Evolutionary conservation across 2,888 invertebrate genomes (phyloP).

Genomic region (Chalcis sispes): DNA sequence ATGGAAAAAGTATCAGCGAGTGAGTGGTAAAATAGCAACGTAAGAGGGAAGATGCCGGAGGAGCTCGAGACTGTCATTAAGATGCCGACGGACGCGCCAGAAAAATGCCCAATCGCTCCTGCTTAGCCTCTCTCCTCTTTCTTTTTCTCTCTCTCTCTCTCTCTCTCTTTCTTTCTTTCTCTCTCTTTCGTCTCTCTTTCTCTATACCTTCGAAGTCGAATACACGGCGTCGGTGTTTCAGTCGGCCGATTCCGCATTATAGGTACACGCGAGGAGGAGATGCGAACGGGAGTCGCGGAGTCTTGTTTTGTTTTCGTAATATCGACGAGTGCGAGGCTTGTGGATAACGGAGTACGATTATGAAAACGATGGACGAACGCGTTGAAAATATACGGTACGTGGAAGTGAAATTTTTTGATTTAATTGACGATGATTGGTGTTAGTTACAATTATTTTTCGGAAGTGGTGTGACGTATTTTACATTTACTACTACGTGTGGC

Average conservation of each 20-base stretch:
- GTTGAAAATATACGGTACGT: too few species aligned
- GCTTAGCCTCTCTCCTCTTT: constrained; percentile 23
- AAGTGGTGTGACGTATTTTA: too few species aligned
- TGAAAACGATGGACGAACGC: too few species aligned
- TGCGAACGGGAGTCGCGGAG: too few species aligned
- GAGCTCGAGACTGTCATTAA: constrained; percentile 59
- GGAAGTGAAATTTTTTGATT: too few species aligned
- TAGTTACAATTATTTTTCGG: too few species aligned
- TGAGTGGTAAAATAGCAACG: not conserved
- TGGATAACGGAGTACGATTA: too few species aligned
- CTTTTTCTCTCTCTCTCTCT: constrained; percentile 31
- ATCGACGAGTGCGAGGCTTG: too few species aligned
- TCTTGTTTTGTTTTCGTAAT: too few species aligned
- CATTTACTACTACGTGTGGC: too few species aligned
- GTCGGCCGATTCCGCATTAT: constrained; percentile 59
- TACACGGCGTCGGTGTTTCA: constrained; percentile 57
- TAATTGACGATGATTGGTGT: too few species aligned
- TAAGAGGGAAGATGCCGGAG: constrained; percentile 4
- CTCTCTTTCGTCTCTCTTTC: constrained; percentile 6
- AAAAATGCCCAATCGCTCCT: constrained; percentile 35
- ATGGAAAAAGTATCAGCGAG: too few species aligned
- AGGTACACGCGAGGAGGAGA: constrained; percentile 38
- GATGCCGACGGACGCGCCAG: constrained; percentile 61
- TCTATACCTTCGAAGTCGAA: constrained; percentile 59
- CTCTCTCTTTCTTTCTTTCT: constrained; percentile 13